These are phyloP conservation scores for Holacanthus passer DNA, from an alignment of 2,113 vertebrate species.

Conservation along the genomic window DNA sequence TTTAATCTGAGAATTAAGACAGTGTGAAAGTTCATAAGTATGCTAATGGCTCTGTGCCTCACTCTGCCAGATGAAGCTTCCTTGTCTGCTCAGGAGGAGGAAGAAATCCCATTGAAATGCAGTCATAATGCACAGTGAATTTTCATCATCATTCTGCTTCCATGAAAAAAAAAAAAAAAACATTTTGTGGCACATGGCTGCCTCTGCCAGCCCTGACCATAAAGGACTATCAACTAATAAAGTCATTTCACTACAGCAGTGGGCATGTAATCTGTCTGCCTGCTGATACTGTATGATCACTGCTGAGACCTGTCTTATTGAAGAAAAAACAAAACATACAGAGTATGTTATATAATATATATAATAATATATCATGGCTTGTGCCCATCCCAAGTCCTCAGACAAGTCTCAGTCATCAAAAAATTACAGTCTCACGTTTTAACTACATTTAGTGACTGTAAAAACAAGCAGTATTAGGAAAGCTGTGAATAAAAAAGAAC, in stretches of 20 bases:
- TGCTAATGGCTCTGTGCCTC: conserved; percentile 73
- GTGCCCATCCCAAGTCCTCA: not conserved
- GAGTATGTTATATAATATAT: too few relatives aligned
- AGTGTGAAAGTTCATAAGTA: conserved; percentile 82
- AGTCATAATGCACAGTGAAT: conserved; percentile 39
- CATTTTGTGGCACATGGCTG: conserved; percentile 27
- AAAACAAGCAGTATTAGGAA: not conserved
- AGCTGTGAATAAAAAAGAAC: not conserved
- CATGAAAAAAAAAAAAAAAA: conserved; percentile 7
- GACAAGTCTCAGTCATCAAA: not conserved
- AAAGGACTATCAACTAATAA: conserved; percentile 31
- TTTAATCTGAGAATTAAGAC: conserved; percentile 84
- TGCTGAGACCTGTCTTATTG: conserved; percentile 14
- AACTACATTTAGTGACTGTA: not conserved
- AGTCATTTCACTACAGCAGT: conserved; percentile 13
- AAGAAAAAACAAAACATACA: conserved; percentile 7
- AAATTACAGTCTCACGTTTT: not conserved
- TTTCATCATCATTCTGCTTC: conserved; percentile 38
- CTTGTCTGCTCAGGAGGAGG: conserved; percentile 58
- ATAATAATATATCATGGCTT: not conserved
- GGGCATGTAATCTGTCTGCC: conserved; percentile 25
- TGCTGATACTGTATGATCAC: not conserved
- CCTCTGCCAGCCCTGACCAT: conserved; percentile 24
- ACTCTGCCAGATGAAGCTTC: conserved; percentile 64
- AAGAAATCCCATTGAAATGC: conserved; percentile 62